phyloP scores from a whole-genome alignment of 2,888 invertebrate genomes.

The Drosophila glabriapex region DNA sequence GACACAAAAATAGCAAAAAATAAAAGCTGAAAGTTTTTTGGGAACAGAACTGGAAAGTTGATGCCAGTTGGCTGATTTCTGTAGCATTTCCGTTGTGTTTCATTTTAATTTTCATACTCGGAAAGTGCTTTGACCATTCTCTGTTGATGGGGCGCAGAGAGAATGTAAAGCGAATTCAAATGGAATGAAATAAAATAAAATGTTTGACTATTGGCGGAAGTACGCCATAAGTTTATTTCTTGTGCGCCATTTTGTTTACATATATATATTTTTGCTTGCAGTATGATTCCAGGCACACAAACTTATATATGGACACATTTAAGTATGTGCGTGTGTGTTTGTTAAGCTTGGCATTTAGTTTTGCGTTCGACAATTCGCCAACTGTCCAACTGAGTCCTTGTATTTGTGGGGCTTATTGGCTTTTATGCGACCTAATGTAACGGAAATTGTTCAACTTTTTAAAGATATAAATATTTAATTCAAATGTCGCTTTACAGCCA shows the following conservation, averaged over 20 bases:
- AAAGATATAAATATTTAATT: conserved; percentile 76
- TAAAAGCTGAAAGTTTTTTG: conserved; percentile 18
- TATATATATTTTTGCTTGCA: conserved; percentile 31
- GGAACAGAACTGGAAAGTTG: conserved; percentile 57
- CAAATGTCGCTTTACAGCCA: conserved; percentile 47
- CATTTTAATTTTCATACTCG: conserved; percentile 72
- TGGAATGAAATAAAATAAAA: conserved; percentile 75
- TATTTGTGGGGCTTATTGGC: conserved; percentile 66
- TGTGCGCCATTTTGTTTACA: conserved; percentile 71
- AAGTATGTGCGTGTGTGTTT: not conserved
- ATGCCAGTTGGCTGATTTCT: conserved; percentile 77
- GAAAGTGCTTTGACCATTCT: conserved; percentile 64
- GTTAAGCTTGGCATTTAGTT: conserved; percentile 38
- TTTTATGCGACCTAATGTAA: conserved; percentile 74
- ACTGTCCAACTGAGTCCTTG: conserved; percentile 16
- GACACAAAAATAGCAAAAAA: not conserved
- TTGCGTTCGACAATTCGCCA: conserved; percentile 45
- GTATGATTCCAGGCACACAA: conserved; percentile 38
- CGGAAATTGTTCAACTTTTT: conserved; percentile 77
- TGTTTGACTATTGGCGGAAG: conserved; percentile 79
- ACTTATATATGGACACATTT: not conserved
- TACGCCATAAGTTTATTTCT: conserved; percentile 78
- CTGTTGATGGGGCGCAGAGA: conserved; percentile 32
- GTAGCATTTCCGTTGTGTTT: conserved; percentile 77
- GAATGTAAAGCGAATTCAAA: conserved; percentile 48